Base-by-base conservation (phyloP, 2,888 invertebrate genomes). In the Tanaodytes sp. region DNA sequence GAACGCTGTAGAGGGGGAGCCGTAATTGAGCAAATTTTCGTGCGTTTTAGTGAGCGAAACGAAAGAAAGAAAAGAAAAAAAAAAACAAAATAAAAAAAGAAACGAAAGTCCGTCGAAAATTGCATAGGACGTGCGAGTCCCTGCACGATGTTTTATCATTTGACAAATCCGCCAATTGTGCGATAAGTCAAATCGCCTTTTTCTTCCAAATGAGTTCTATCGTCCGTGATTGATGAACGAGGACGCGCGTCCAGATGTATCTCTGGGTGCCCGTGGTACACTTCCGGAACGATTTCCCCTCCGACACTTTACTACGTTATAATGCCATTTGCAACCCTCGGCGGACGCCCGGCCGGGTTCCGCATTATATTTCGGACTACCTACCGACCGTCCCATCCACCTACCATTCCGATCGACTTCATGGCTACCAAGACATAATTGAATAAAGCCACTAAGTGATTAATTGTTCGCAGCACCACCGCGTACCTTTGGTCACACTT, bases 391-490 rank as follows among this genome's bases (percentile, higher is more conserved):
- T n/a, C n/a, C n/a, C n/a, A n/a, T n/a, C n/a, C n/a, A 49, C 54
- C 61, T 23, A 42, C 65, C 16, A 36, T 52, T 63, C 63, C 40
- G 66, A 71, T 71, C 63, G 62, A 65, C 65, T 71, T 65, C 57
- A 57, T 61, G 40, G 43, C 52, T 57, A 57, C 70, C 62, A 52
- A 45, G 54, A 46, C 66, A 58, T 71, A 71, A 71, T 71, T 63
- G 45, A 71, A 71, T 66, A 59, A 66, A 71, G 66, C 66, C 62
- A 23, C 62, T 66, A 71, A 71, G 62, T 62, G 71, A 71, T 62
- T 71, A 66, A 71, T 71, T 71, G 66, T 57, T 37, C 55, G 49
- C 51, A 46, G 54, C 69, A n/a, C n/a, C n/a, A n/a, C n/a, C n/a
- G n/a, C n/a, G n/a, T n/a, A n/a, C n/a, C n/a, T n/a, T n/a, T n/a